phyloP scores from a whole-genome alignment of 2,888 invertebrate genomes.

The Bedellia somnulentella region DNA sequence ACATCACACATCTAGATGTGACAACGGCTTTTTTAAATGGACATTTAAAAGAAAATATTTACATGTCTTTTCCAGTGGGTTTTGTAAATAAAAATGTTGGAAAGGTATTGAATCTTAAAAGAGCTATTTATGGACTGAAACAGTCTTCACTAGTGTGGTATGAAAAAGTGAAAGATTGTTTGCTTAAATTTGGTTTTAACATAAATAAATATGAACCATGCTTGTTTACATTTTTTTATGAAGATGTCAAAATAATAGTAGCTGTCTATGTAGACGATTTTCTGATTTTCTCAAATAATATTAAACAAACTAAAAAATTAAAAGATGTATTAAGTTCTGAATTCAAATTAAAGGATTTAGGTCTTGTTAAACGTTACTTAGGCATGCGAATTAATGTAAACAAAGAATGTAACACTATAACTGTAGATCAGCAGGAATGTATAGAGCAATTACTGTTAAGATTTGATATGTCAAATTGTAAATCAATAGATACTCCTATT shows the following conservation, averaged over 20 bases:
- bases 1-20: slow-evolving; percentile 6
- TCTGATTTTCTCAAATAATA: slow-evolving; percentile 1
- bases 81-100: background rate
- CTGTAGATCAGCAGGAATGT: background rate
- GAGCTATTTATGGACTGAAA: slow-evolving; percentile 3
- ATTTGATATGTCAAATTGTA: slow-evolving; percentile 1
- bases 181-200: background rate
- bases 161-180: background rate
- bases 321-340: background rate
- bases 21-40: slow-evolving; percentile 5
- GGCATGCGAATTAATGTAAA: slow-evolving; percentile 1
- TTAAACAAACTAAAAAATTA: background rate
- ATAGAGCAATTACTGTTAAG: background rate
- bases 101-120: slow-evolving; percentile 1
- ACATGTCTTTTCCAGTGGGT: slow-evolving; percentile 1
- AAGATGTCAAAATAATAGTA: background rate
- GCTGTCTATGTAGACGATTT: slow-evolving; percentile 3
- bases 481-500: background rate
- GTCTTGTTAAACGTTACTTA: background rate
- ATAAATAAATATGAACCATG: slow-evolving; percentile 1
- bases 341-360: slow-evolving; percentile 2
- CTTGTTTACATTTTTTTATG: background rate
- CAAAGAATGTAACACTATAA: background rate
- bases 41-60: slow-evolving; percentile 4
- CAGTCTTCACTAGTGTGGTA: slow-evolving; percentile 1